phyloP scores from a whole-genome alignment of 2,888 invertebrate species.

The Abrostola tripartita region DNA sequence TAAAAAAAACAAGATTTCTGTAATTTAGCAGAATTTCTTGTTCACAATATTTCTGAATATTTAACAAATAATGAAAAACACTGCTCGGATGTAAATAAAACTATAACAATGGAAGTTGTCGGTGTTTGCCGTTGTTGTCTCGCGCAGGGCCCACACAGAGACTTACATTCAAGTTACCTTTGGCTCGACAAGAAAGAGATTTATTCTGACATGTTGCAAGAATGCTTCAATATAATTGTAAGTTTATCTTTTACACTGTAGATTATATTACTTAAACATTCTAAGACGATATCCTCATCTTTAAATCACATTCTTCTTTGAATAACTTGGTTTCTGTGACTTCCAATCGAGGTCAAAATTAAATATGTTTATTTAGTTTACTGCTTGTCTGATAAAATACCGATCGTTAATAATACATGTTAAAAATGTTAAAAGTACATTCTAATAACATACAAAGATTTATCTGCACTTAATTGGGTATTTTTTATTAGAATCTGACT shows the following conservation, averaged over 20 bases:
- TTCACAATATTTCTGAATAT: slow-evolving; percentile 3
- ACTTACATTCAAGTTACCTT: slow-evolving; percentile 64
- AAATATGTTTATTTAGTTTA: not conserved
- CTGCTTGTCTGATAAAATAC: not conserved
- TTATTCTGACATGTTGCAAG: slow-evolving; percentile 75
- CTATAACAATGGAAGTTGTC: slow-evolving; percentile 40
- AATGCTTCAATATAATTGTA: slow-evolving; percentile 77
- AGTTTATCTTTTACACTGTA: slow-evolving; percentile 47
- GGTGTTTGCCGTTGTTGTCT: slow-evolving; percentile 56
- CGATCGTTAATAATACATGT: slow-evolving; percentile 11
- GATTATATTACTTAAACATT: not conserved
- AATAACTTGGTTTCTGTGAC: not conserved
- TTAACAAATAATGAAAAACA: slow-evolving; percentile 3
- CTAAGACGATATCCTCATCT: not conserved
- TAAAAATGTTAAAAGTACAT: too few species aligned
- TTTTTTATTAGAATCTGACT: too few species aligned
- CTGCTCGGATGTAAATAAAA: slow-evolving; percentile 21
- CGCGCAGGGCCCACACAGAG: slow-evolving; percentile 65
- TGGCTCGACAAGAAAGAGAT: slow-evolving; percentile 71
- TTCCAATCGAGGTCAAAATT: not conserved
- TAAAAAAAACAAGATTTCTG: not conserved
- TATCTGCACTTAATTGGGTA: too few species aligned
- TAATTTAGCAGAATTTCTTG: slow-evolving; percentile 5
- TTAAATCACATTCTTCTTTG: not conserved
- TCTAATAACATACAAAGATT: too few species aligned